These are phyloP conservation scores for Caranx melampygus DNA, from an alignment of 2,113 vertebrate species.

Conservation along the genomic window DNA sequence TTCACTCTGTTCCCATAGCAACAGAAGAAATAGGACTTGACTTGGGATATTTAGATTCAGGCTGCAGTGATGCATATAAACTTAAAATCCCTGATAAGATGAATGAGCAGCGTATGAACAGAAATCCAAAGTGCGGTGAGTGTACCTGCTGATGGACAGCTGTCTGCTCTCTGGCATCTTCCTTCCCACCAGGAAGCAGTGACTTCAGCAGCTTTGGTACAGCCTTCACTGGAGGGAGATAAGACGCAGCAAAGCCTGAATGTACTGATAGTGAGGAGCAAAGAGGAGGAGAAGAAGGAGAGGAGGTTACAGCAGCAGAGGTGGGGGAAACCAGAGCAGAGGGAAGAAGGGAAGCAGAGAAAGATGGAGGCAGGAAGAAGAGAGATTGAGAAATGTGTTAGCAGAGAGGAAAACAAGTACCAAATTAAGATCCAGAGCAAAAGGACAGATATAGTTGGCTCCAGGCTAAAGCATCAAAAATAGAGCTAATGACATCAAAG, in stretches of 20 bases:
- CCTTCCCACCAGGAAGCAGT: conserved; percentile 88
- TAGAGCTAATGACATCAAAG: conserved; percentile 20
- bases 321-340: background rate
- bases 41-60: conserved; percentile 44
- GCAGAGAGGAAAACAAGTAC: conserved; percentile 23
- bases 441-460: conserved; percentile 17
- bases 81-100: conserved; percentile 33
- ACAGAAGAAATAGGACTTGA: conserved; percentile 35
- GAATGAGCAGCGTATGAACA: background rate
- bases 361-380: background rate
- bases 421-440: conserved; percentile 17
- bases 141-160: conserved; percentile 87
- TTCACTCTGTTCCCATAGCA: conserved; percentile 63
- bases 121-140: conserved; percentile 13
- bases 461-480: background rate
- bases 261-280: conserved; percentile 71
- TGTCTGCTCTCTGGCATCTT: conserved; percentile 85
- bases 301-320: conserved; percentile 12
- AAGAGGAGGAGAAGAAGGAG: background rate
- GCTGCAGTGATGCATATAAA: conserved; percentile 33
- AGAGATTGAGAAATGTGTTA: background rate
- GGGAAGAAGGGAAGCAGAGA: background rate
- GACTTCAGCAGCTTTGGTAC: conserved; percentile 95
- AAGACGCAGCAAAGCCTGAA: conserved; percentile 86
- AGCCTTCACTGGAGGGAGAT: conserved; percentile 90